phyloP scores from a whole-genome alignment of 2,113 vertebrate species.

The Cavia aperea region DNA sequence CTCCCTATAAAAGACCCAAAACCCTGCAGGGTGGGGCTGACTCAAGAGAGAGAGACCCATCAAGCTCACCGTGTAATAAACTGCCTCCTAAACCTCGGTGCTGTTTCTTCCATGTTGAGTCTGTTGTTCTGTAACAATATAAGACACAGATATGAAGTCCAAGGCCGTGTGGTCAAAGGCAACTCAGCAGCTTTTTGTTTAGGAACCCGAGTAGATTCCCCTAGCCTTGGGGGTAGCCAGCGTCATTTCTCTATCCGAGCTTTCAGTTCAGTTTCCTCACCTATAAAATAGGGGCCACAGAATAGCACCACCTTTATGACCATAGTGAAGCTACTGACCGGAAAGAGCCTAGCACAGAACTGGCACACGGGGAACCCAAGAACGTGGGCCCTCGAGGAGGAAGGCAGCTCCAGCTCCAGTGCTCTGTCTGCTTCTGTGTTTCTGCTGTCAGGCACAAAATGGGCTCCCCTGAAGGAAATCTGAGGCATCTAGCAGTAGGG shows the following conservation, averaged over 20 bases:
- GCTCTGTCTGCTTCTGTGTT: not conserved
- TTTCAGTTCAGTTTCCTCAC: not conserved
- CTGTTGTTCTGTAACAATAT: too few relatives aligned
- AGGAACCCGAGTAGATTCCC: not conserved
- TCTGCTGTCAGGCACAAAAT: not conserved
- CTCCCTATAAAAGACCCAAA: too few relatives aligned
- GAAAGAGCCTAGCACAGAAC: not conserved
- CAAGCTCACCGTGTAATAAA: too few relatives aligned
- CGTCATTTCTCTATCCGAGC: not conserved
- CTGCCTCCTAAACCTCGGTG: too few relatives aligned
- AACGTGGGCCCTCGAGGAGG: not conserved
- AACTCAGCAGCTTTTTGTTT: not conserved
- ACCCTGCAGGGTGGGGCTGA: too few relatives aligned
- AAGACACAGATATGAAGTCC: not conserved
- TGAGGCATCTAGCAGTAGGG: not conserved
- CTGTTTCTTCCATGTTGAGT: too few relatives aligned
- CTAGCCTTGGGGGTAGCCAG: not conserved
- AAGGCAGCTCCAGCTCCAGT: not conserved
- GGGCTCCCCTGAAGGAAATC: not conserved
- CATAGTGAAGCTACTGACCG: not conserved
- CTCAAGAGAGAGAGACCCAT: too few relatives aligned
- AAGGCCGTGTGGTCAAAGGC: not conserved
- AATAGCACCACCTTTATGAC: not conserved
- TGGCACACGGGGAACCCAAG: not conserved
- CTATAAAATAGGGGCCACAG: not conserved